Conservation (phyloP, 1,140 invertebrate species). For the Argopecten irradians region DNA sequence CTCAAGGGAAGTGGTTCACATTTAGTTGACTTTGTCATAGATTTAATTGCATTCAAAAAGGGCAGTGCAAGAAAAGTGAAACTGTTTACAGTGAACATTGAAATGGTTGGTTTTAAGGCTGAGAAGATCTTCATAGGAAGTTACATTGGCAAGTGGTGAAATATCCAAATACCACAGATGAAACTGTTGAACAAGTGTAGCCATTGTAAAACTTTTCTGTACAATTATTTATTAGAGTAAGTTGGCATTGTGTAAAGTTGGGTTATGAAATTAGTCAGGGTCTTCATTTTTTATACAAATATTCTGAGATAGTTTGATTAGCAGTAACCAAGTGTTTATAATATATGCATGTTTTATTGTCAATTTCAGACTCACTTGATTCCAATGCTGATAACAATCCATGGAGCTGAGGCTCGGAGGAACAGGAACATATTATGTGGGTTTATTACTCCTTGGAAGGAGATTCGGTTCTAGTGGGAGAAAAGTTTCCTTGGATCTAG, state of each 20-base stretch:
- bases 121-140: no score
- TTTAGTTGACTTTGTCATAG: no score
- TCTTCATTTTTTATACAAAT: background rate
- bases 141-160: no score
- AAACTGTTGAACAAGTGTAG: background rate
- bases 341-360: constrained; percentile 24
- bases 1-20: no score
- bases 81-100: no score
- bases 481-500: background rate
- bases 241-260: background rate
- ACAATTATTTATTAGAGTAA: background rate
- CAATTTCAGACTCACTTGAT: constrained; percentile 59
- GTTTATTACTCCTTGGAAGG: background rate
- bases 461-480: background rate
- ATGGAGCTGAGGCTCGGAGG: constrained; percentile 46
- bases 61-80: no score
- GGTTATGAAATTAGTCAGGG: background rate
- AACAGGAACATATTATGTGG: background rate
- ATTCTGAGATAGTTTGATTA: background rate
- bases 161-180: background rate
- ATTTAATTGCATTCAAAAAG: no score
- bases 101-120: no score
- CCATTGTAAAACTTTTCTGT: background rate
- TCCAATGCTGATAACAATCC: constrained; percentile 55
- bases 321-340: background rate